phyloP scores from a whole-genome alignment of 2,797 vertebrate species.

The Urocyon cinereoargenteus region DNA sequence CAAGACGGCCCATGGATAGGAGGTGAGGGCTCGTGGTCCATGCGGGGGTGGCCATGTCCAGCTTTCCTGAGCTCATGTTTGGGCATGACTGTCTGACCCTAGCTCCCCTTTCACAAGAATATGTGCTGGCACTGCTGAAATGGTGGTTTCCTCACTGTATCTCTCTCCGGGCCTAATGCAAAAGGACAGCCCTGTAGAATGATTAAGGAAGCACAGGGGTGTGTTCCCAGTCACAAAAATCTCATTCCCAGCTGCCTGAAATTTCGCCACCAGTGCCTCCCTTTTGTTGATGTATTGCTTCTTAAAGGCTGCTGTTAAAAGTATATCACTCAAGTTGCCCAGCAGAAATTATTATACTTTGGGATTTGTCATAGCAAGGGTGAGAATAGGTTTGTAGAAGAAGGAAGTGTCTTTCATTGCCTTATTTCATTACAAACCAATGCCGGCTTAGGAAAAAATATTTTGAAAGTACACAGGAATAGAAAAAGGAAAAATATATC shows the following conservation, averaged over 20 bases:
- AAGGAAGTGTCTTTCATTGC: neutral
- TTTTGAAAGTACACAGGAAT: constrained; percentile 10
- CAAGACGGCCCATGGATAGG: neutral
- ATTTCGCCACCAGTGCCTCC: neutral
- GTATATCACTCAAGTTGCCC: neutral
- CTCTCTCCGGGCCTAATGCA: neutral
- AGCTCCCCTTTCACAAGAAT: neutral
- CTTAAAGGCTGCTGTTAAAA: constrained; percentile 6
- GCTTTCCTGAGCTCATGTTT: neutral
- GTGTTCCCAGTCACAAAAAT: neutral
- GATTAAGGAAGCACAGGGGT: neutral
- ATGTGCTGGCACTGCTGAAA: neutral
- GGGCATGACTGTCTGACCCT: neutral
- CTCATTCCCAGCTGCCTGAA: constrained; percentile 41
- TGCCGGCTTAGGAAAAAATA: neutral
- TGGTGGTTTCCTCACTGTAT: neutral
- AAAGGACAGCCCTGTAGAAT: neutral
- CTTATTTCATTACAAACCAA: neutral
- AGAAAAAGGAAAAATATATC: neutral
- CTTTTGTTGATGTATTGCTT: neutral
- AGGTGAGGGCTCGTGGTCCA: neutral
- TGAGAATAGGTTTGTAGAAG: neutral
- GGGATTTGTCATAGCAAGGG: constrained; percentile 25
- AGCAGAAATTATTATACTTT: constrained; percentile 12
- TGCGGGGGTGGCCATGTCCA: neutral